phyloP scores from a whole-genome alignment of 2,888 invertebrate species.

The Ophraella communa region DNA sequence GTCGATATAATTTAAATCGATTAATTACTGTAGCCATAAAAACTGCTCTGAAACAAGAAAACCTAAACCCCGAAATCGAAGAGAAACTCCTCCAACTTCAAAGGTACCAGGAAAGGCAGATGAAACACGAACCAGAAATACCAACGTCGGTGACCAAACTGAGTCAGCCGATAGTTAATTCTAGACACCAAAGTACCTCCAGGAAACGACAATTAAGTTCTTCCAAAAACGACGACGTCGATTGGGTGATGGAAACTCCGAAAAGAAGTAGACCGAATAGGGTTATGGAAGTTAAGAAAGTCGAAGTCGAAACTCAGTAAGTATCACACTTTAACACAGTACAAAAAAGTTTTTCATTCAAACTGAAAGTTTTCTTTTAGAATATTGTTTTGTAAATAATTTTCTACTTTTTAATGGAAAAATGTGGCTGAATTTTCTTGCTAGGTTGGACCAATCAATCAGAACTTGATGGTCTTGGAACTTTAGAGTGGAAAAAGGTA shows the following conservation, averaged over 20 bases:
- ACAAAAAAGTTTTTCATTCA: neutral
- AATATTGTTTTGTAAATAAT: too few species aligned
- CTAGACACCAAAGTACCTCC: conserved; percentile 41
- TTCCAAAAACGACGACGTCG: conserved; percentile 57
- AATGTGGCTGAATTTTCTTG: too few species aligned
- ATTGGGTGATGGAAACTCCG: conserved; percentile 61
- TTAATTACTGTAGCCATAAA: conserved; percentile 77
- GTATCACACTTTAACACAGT: conserved; percentile 33
- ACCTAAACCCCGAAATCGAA: conserved; percentile 90
- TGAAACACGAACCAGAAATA: conserved; percentile 63
- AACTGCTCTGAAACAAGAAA: conserved; percentile 90
- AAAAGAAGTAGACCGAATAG: conserved; percentile 54
- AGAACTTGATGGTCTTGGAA: too few species aligned
- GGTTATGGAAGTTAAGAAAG: conserved; percentile 49
- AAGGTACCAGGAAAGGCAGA: conserved; percentile 81
- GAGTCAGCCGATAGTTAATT: conserved; percentile 50
- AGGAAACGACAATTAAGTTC: conserved; percentile 55
- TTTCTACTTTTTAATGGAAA: too few species aligned
- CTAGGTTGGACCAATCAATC: too few species aligned
- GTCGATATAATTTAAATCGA: too few species aligned
- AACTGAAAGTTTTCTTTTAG: too few species aligned
- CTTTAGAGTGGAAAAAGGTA: too few species aligned
- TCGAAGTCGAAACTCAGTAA: conserved; percentile 51
- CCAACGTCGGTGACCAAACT: conserved; percentile 50
- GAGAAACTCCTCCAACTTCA: conserved; percentile 89